Base-by-base conservation (phyloP, 2,888 invertebrate species). In the Parnassius apollo region DNA sequence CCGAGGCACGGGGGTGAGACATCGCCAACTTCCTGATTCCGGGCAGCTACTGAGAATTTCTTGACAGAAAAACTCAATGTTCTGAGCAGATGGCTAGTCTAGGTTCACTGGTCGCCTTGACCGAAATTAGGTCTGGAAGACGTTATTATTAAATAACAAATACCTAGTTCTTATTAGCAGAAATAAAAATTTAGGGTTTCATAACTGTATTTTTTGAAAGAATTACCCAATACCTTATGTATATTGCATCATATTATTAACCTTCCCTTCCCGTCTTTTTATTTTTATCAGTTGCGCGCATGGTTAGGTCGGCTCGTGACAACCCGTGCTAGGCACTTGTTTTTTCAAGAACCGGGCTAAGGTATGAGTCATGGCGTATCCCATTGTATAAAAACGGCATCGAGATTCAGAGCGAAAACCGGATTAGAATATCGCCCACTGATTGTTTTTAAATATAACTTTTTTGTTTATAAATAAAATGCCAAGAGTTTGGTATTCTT, bases 361-460 rank as follows among this genome's bases (percentile, higher is more conserved):
- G 42, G 59, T 48, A 64, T 64, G 64, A 64, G 52, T 64, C 64
- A 64, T 59, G 56, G 45, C 59, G 64, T 64, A 64, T 64, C 59
- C 64, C 64, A 59, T 64, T 22, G 64, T 48, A 63, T 59, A 63
- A 53, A 22, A 13, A 55, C 13, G 13, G 51, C 45, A 61, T 59
- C 48, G 59, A 64, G 59, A 63, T 58, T 55, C 55, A 59, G 46
- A 55, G 62, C 63, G 50, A 55, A 63, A 63, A 63, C 63, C 59
- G 59, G 63, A 64, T 59, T 64, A 55, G 59, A 25, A 59, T 59
- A 57, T 64, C 59, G 55, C 57, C 52, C 52, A 35, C 35, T 35
- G 51, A 59, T 56, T 55, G 50, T 42, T 63, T 57, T 22, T 59
- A 56, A 52, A 18, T 55, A 50, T 11, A 7, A n/a, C 10, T 9